These are phyloP conservation scores for Danio rerio DNA, from an alignment of 2,113 vertebrate genomes.

Conservation along the genomic window GRCz12tu NC_133184.1:25859001-25859500, in stretches of 20 bases:
- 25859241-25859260: not conserved
- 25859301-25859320: not conserved
- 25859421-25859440: slow-evolving; percentile 55
- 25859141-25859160: not conserved
- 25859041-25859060: slow-evolving; percentile 34
- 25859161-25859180: not conserved
- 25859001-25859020: not conserved
- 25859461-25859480: slow-evolving; percentile 51
- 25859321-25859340: not conserved
- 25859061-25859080: not conserved
- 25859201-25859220: not conserved
- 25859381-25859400: slow-evolving; percentile 53
- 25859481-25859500: slow-evolving; percentile 47
- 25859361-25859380: slow-evolving; percentile 50
- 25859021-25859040: slow-evolving; percentile 23
- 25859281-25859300: slow-evolving; percentile 30
- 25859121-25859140: not conserved
- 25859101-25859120: not conserved
- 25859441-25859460: slow-evolving; percentile 22
- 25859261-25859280: slow-evolving; percentile 23
- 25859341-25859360: slow-evolving; percentile 2
- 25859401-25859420: slow-evolving; percentile 46
- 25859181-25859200: not conserved
- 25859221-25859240: not conserved
- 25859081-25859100: not conserved